Base-by-base conservation (phyloP, 2,888 invertebrate species). In the Brachylomia viminalis region DNA sequence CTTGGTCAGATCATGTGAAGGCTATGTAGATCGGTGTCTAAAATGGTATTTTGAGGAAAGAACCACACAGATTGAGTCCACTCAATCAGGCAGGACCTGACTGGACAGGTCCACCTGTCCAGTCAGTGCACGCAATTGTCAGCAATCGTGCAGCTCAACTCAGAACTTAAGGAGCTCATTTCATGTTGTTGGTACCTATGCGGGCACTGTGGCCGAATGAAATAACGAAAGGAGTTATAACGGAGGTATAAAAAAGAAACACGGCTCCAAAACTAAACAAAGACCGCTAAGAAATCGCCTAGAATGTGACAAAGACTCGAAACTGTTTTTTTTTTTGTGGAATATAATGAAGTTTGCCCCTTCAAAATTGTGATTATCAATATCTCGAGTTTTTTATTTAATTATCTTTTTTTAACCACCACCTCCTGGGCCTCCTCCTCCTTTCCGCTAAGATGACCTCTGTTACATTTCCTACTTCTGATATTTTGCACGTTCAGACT, bases 401-500 rank as follows among this genome's bases (percentile, higher is more conserved):
- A 52, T 11, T 23, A 8, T 20, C 3, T 30, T 13, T 23, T 23
- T n/a, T 61, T 61, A 27, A 15, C 56, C 27, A 27, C 4, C 17
- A 17, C 47, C n/a, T 4, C n/a, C n/a, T n/a, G n/a, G n/a, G n/a
- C 13, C n/a, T 27, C 52, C 52, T 0, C 13, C 54, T 30, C 58
- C n/a, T n/a, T n/a, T n/a, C n/a, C 30, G 17, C 30, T 58, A 30
- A 30, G 17, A 58, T 58, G 17, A 17, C 13, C 52, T 10, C 23
- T 11, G 23, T 23, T 52, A 33, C 17, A 67, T 56, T n/a, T n/a
- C 17, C 33, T 33, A 67, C 17, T 17, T 11, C 66, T 58, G 73
- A 76, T 69, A 76, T 70, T 64, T 59, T 72, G 58, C 72, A 52
- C 23, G 15, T 62, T 54, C 47, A 56, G 66, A 76, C 78, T 82